phyloP scores from a whole-genome alignment of 2,113 vertebrate species.

The Mola mola region DNA sequence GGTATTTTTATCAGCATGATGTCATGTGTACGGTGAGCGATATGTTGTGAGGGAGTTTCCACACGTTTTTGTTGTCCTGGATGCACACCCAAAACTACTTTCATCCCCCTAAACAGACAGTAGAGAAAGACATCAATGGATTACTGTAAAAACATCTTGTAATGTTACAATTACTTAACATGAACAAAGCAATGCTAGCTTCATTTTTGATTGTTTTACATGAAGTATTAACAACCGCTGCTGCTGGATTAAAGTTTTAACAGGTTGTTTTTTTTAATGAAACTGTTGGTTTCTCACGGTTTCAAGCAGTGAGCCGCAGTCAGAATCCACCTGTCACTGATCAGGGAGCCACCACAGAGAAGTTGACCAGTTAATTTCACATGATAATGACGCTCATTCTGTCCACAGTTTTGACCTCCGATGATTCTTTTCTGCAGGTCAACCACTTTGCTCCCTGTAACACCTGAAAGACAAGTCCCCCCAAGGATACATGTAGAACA shows the following conservation, averaged over 20 bases:
- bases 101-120: conserved; percentile 11
- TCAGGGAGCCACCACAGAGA: conserved; percentile 36
- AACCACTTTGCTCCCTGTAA: not conserved
- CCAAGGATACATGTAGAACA: too few relatives aligned
- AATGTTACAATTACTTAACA: too few relatives aligned
- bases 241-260: too few relatives aligned
- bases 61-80: not conserved
- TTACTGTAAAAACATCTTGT: too few relatives aligned
- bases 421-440: conserved; percentile 32
- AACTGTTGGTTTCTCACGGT: not conserved
- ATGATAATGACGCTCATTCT: not conserved
- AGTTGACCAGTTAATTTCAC: accelerated
- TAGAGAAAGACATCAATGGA: too few relatives aligned
- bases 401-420: accelerated
- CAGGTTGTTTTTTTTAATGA: too few relatives aligned
- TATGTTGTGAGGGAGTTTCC: too few relatives aligned
- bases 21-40: too few relatives aligned
- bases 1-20: conserved; percentile 30
- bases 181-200: too few relatives aligned
- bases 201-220: too few relatives aligned
- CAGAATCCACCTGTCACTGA: conserved; percentile 28
- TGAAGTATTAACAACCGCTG: too few relatives aligned
- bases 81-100: not conserved
- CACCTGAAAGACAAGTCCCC: conserved; percentile 9
- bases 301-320: conserved; percentile 36